Conservation (phyloP, 2,888 invertebrate genomes). For the Epistrophella euchroma region DNA sequence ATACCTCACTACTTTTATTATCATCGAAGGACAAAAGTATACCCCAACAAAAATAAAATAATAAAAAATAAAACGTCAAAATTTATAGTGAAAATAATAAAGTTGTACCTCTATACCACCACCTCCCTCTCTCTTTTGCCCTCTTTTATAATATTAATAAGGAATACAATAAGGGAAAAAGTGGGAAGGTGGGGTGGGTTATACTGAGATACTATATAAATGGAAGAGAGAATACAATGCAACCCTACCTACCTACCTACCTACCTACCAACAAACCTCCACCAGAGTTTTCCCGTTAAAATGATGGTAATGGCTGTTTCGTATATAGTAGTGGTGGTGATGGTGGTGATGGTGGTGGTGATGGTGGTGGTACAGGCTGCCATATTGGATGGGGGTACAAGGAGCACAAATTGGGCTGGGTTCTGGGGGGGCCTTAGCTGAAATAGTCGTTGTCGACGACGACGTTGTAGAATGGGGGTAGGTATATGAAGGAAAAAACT, state of each 20-base stretch:
- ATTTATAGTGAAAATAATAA: slow-evolving; percentile 71
- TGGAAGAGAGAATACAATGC: slow-evolving; percentile 66
- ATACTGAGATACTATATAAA: slow-evolving; percentile 36
- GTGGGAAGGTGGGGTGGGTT: slow-evolving; percentile 17
- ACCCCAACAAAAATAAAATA: slow-evolving; percentile 14
- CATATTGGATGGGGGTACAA: slow-evolving; percentile 39
- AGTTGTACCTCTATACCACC: slow-evolving; percentile 55
- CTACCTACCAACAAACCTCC: slow-evolving; percentile 18
- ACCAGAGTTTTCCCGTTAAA: slow-evolving; percentile 57
- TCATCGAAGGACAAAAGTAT: slow-evolving; percentile 54
- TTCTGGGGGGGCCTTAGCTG: slow-evolving; percentile 28
- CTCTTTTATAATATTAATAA: slow-evolving; percentile 66
- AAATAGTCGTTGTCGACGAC: slow-evolving; percentile 20
- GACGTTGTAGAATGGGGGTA: slow-evolving; percentile 38
- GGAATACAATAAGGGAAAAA: slow-evolving; percentile 43
- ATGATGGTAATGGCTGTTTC: slow-evolving; percentile 69
- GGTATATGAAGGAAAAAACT: slow-evolving; percentile 35
- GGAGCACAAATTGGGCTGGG: slow-evolving; percentile 33
- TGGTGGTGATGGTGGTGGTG: slow-evolving; percentile 25
- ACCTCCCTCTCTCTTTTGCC: not conserved
- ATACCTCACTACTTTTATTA: slow-evolving; percentile 50
- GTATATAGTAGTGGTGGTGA: slow-evolving; percentile 21
- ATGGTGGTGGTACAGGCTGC: slow-evolving; percentile 43
- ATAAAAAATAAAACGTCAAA: slow-evolving; percentile 44
- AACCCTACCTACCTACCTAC: slow-evolving; percentile 38